Evolutionary conservation across 2,888 invertebrate species (phyloP).

Genomic region (Tachina grossa): DNA sequence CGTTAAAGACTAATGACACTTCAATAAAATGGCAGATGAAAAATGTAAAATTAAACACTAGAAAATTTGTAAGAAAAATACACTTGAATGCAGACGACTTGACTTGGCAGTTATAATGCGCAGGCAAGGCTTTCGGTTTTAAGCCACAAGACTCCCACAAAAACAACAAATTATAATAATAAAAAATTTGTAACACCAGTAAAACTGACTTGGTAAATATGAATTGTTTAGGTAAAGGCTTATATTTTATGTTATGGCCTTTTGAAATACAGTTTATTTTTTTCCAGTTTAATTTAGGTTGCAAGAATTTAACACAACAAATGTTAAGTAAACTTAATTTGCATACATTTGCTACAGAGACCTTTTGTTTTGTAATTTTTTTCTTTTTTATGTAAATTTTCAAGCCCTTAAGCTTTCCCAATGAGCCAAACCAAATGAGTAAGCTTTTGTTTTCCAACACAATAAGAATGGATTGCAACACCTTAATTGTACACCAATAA

Average conservation of each 20-base stretch:
- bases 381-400: constrained; percentile 12
- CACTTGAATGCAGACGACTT: constrained; percentile 48
- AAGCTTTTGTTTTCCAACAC: constrained; percentile 23
- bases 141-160: constrained; percentile 62
- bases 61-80: constrained; percentile 42
- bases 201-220: constrained; percentile 24
- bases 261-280: too few relatives aligned
- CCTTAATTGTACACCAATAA: constrained; percentile 15
- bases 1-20: constrained; percentile 41
- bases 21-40: constrained; percentile 34
- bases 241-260: neutral
- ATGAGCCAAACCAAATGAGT: constrained; percentile 27
- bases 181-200: neutral
- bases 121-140: constrained; percentile 19
- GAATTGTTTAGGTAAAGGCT: constrained; percentile 28
- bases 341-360: constrained; percentile 17
- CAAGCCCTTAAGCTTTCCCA: constrained; percentile 45
- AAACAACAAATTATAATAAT: neutral
- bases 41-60: constrained; percentile 16
- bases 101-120: neutral
- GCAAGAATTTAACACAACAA: constrained; percentile 1
- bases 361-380: neutral
- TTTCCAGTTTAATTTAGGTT: too few relatives aligned
- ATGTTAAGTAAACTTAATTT: constrained; percentile 52
- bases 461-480: constrained; percentile 58